Conservation (phyloP, 1,140 invertebrate species). For the Achroia grisella region DNA sequence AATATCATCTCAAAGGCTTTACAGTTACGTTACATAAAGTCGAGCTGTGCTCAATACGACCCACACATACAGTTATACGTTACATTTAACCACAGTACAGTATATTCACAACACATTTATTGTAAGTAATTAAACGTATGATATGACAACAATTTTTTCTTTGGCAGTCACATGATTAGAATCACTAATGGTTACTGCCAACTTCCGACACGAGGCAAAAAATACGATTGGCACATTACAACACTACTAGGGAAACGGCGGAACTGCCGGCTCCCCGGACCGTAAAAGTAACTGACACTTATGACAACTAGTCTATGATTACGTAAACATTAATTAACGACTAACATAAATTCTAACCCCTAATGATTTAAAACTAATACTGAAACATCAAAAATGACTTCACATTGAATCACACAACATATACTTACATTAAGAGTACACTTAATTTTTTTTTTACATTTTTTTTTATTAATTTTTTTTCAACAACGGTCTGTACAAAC, state of each 20-base stretch:
- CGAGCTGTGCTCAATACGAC: slow-evolving; percentile 41
- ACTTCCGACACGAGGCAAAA: not conserved
- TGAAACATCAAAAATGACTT: slow-evolving; percentile 50
- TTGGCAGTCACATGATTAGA: slow-evolving; percentile 8
- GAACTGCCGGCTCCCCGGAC: slow-evolving; percentile 5
- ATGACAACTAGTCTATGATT: slow-evolving; percentile 42
- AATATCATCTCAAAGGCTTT: slow-evolving; percentile 43
- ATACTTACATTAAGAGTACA: slow-evolving; percentile 21
- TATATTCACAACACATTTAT: slow-evolving; percentile 58
- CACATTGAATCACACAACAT: slow-evolving; percentile 37
- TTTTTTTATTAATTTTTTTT: slow-evolving; percentile 38
- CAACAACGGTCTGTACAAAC: slow-evolving; percentile 52
- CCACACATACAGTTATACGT: not conserved
- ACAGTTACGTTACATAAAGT: slow-evolving; percentile 24
- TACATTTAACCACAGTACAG: slow-evolving; percentile 23
- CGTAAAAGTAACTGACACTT: slow-evolving; percentile 38
- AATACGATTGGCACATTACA: slow-evolving; percentile 21
- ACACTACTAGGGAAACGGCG: slow-evolving; percentile 8
- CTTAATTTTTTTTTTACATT: slow-evolving; percentile 29
- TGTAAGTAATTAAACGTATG: slow-evolving; percentile 15
- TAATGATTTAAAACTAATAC: slow-evolving; percentile 63
- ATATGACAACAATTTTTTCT: slow-evolving; percentile 37
- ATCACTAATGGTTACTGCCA: slow-evolving; percentile 8
- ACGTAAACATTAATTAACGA: slow-evolving; percentile 62
- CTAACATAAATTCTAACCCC: slow-evolving; percentile 62